Conservation (phyloP, 2,797 vertebrate genomes). For the Synaphobranchus kaupii region DNA sequence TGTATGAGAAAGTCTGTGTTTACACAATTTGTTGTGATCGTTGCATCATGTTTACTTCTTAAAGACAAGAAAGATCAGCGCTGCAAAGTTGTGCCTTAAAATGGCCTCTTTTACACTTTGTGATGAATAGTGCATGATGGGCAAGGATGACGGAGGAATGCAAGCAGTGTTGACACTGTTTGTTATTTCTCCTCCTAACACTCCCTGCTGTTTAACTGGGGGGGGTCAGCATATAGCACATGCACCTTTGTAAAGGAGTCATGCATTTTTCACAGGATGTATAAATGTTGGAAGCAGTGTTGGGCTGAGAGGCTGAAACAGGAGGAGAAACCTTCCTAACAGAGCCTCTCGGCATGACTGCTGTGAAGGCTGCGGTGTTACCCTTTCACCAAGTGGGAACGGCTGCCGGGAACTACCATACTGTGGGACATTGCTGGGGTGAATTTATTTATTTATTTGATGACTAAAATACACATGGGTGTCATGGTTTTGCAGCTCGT, state of each 20-base stretch:
- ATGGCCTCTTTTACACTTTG: neutral
- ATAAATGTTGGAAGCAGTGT: neutral
- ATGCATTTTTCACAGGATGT: neutral
- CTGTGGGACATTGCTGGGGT: too few relatives aligned
- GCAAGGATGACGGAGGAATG: neutral
- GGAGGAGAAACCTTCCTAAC: neutral
- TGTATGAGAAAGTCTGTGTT: neutral
- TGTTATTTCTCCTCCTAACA: neutral
- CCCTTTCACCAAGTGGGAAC: neutral
- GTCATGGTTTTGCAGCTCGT: too few relatives aligned
- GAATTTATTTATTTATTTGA: too few relatives aligned
- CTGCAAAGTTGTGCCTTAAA: neutral
- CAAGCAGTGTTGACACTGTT: neutral
- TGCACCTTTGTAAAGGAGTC: neutral
- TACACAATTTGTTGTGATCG: neutral
- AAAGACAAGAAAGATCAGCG: too few relatives aligned
- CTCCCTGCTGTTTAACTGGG: neutral
- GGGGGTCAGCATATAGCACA: neutral
- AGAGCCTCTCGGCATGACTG: neutral
- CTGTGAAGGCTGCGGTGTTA: neutral
- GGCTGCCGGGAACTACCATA: too few relatives aligned
- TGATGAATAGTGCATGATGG: conserved; percentile 6
- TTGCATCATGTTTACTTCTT: neutral
- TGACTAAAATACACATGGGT: too few relatives aligned
- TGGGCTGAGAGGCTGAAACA: neutral